Conservation (phyloP, 2,888 invertebrate genomes). For the Trichogramma evanescens region DNA sequence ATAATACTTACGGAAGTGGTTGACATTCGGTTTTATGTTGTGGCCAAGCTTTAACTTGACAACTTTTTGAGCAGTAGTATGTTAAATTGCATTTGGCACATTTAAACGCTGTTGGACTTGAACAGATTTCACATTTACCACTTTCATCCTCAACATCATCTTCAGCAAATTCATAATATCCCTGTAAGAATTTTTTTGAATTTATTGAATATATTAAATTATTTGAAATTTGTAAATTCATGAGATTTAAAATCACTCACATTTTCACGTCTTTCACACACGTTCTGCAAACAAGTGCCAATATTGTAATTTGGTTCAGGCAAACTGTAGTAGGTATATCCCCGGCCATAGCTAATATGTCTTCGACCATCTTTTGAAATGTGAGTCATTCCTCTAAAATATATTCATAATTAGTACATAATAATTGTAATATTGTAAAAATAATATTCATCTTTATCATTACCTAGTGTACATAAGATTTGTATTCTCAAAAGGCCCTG, state of each 20-base stretch:
- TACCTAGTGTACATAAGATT: conserved; percentile 40
- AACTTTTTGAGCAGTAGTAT: conserved; percentile 36
- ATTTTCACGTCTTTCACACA: conserved; percentile 31
- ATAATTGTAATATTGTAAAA: conserved; percentile 2
- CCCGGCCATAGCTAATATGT: conserved; percentile 39
- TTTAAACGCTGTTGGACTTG: conserved; percentile 18
- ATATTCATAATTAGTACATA: neutral
- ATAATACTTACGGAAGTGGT: conserved; percentile 34
- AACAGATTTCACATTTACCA: conserved; percentile 31
- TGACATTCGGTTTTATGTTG: conserved; percentile 33
- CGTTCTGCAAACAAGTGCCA: conserved; percentile 22
- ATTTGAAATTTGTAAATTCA: neutral
- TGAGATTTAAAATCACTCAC: neutral
- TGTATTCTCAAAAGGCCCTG: conserved; percentile 27
- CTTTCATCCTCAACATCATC: conserved; percentile 23
- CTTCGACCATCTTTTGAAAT: conserved; percentile 34
- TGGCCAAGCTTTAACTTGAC: conserved; percentile 38
- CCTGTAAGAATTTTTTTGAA: conserved; percentile 20
- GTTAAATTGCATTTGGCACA: conserved; percentile 30
- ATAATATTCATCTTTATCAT: neutral
- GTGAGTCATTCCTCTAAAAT: conserved; percentile 30
- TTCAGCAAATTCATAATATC: conserved; percentile 32
- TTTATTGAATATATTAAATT: neutral
- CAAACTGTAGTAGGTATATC: conserved; percentile 35
- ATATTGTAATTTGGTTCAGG: conserved; percentile 30